phyloP scores from a whole-genome alignment of 2,797 vertebrate species.

The Megalops cyprinoides region DNA sequence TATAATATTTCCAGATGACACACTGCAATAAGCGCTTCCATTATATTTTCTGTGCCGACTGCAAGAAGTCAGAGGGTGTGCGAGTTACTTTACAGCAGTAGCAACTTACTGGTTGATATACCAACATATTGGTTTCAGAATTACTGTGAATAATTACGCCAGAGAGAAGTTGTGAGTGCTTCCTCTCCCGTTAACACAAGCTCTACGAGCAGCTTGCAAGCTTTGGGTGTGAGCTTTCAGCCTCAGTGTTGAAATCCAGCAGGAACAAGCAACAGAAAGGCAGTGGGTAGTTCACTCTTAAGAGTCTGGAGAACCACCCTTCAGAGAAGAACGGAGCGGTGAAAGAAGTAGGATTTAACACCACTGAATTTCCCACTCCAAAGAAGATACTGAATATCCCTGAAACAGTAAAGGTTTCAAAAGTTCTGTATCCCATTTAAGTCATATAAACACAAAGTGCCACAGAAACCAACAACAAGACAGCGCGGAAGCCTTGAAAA shows the following conservation, averaged over 20 bases:
- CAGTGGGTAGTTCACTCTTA: background rate
- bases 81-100: background rate
- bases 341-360: background rate
- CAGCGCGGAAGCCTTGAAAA: slow-evolving; percentile 1
- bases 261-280: background rate
- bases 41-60: background rate
- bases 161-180: background rate
- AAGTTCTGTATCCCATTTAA: no score
- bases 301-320: background rate
- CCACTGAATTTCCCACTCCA: background rate
- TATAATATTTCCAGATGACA: no score
- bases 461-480: background rate
- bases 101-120: no score
- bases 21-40: no score
- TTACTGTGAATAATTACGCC: background rate
- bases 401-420: background rate
- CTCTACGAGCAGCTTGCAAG: background rate
- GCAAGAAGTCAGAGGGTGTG: background rate
- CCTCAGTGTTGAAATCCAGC: background rate
- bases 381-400: background rate
- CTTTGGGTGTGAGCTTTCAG: background rate
- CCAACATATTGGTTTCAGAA: background rate
- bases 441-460: background rate
- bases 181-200: background rate
- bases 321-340: background rate